A percentile compares a stretch with the other conserved stretches of the same genome.
These are phyloP conservation scores for Pithecia hirsuta DNA, from an alignment of 2,797 vertebrate genomes.

Conservation along the genomic window DNA sequence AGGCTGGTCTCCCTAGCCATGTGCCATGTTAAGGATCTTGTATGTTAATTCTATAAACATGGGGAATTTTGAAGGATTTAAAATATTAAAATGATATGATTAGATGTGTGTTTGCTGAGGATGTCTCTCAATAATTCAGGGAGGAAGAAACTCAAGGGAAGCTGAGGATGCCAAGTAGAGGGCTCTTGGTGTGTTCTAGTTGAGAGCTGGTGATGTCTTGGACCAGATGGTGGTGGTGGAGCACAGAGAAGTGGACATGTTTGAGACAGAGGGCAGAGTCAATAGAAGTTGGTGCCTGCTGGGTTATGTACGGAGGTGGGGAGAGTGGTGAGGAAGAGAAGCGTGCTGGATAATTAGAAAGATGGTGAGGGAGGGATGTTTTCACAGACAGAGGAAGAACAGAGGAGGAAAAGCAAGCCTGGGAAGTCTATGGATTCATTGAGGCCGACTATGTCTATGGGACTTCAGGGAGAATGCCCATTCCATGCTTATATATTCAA, in stretches of 20 bases:
- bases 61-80: background rate
- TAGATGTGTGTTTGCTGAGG: background rate
- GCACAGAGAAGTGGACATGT: background rate
- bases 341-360: background rate
- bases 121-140: background rate
- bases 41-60: too few relatives aligned
- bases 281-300: too few relatives aligned
- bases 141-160: background rate
- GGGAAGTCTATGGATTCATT: background rate
- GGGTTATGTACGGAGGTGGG: accelerated
- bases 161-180: background rate
- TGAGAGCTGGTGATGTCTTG: background rate
- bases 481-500: background rate
- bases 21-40: background rate
- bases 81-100: background rate
- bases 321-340: background rate
- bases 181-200: background rate
- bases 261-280: background rate
- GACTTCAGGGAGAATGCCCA: background rate
- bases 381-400: background rate
- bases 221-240: too few relatives aligned
- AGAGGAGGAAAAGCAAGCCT: background rate
- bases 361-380: background rate
- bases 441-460: background rate
- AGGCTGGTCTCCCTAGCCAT: background rate